These are phyloP conservation scores for Sycophaga agraensis DNA, from an alignment of 1,140 invertebrate species.

Conservation along the genomic window DNA sequence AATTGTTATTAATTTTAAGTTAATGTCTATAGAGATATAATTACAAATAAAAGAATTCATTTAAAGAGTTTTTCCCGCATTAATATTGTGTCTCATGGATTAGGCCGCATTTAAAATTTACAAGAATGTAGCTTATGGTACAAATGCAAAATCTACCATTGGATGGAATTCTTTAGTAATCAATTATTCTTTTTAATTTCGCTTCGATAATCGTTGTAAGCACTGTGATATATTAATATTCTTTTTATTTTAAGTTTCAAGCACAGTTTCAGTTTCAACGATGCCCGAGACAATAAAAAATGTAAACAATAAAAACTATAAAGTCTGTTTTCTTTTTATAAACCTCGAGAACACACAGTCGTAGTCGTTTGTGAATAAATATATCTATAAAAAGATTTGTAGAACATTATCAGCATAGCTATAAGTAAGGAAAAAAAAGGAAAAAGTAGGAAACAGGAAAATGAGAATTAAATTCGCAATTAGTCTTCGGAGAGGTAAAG, in stretches of 20 bases:
- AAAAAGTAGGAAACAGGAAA: slow-evolving; percentile 7
- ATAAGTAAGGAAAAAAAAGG: background rate
- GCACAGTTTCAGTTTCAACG: background rate
- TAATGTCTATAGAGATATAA: slow-evolving; percentile 27
- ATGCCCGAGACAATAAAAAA: too few species aligned
- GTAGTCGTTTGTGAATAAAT: slow-evolving; percentile 25
- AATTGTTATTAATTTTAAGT: slow-evolving; percentile 25
- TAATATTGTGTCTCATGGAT: background rate
- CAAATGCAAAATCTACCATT: slow-evolving; percentile 4
- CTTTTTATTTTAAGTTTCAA: background rate
- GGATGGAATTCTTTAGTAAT: background rate
- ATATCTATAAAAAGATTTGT: slow-evolving; percentile 24
- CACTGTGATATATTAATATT: background rate
- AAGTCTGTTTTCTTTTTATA: slow-evolving; percentile 18
- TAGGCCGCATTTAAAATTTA: slow-evolving; percentile 12
- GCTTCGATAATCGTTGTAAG: slow-evolving; percentile 16
- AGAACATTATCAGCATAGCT: slow-evolving; percentile 10
- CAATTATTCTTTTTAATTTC: background rate
- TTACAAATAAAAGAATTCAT: slow-evolving; percentile 27
- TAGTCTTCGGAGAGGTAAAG: slow-evolving; percentile 5
- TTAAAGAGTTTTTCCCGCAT: slow-evolving; percentile 23
- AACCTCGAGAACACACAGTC: slow-evolving; percentile 12
- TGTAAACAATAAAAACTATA: too few species aligned
- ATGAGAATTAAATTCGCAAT: slow-evolving; percentile 15
- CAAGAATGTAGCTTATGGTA: slow-evolving; percentile 3